Percentiles rank a stretch among this genome's conserved stretches.
Conservation (phyloP, 2,797 vertebrate genomes). For the Phoxinus dragarum region DNA sequence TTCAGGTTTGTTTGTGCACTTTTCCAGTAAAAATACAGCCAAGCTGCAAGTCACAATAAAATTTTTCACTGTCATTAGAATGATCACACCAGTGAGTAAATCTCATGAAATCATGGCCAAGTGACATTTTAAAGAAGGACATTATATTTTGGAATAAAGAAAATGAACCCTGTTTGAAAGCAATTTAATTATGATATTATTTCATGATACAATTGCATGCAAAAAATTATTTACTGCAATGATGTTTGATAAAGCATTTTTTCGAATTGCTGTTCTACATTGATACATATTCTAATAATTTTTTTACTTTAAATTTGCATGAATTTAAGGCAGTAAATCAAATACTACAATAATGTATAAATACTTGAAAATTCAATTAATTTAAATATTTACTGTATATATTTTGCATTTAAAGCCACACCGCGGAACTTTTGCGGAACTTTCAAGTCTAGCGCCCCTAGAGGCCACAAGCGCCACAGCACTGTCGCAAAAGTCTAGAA, state of each 20-base stretch:
- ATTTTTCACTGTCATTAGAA: not conserved
- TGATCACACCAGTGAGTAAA: not conserved
- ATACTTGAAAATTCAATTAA: not conserved
- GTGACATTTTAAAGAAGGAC: not conserved
- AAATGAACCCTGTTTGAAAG: not conserved
- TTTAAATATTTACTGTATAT: not conserved
- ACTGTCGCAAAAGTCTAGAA: too few relatives aligned
- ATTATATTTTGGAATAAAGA: not conserved
- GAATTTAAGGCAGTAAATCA: not conserved
- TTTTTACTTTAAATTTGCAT: not conserved
- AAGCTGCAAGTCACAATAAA: not conserved
- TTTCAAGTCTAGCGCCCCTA: too few relatives aligned
- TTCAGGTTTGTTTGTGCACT: conserved; percentile 84
- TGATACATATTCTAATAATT: too few relatives aligned
- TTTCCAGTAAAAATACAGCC: not conserved
- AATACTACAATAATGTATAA: not conserved
- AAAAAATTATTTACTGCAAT: not conserved
- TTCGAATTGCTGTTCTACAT: not conserved
- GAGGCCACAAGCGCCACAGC: too few relatives aligned
- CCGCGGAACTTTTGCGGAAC: too few relatives aligned
- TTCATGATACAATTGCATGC: not conserved
- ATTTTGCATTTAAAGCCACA: not conserved
- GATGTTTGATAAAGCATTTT: not conserved
- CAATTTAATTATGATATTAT: too few relatives aligned
- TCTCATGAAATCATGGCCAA: not conserved